A percentile compares a stretch with the other conserved stretches of the same genome.
Evolutionary conservation across 2,888 invertebrate genomes (phyloP).

Genomic region (Drosophila recens): DNA sequence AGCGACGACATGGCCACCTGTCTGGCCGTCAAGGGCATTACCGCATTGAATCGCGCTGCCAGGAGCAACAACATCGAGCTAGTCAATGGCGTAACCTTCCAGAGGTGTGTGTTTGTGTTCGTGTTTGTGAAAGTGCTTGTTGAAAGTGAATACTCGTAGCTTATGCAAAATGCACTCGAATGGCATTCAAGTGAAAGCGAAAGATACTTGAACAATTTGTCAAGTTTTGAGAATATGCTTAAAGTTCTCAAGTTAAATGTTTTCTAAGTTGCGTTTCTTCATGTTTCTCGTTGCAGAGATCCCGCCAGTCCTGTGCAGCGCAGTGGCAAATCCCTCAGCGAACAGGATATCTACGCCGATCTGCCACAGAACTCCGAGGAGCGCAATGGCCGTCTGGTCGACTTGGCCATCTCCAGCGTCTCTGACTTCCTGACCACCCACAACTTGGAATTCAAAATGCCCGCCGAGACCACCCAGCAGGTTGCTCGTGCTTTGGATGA

Average conservation of each 20-base stretch:
- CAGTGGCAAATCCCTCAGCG: conserved; percentile 84
- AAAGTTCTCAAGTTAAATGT: not conserved
- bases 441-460: conserved; percentile 90
- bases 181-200: conserved; percentile 13
- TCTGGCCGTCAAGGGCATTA: conserved; percentile 87
- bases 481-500: conserved; percentile 91
- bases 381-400: conserved; percentile 86
- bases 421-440: conserved; percentile 87
- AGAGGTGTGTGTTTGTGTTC: conserved; percentile 84
- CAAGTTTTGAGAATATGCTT: not conserved
- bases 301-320: conserved; percentile 81
- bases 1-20: conserved; percentile 86
- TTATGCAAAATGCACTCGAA: conserved; percentile 21
- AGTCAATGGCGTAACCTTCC: conserved; percentile 87
- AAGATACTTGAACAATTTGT: not conserved
- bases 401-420: conserved; percentile 87
- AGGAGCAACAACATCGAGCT: conserved; percentile 87
- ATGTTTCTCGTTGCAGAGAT: conserved; percentile 80
- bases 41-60: conserved; percentile 87
- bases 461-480: conserved; percentile 88
- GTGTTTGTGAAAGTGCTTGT: conserved; percentile 40
- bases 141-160: conserved; percentile 12
- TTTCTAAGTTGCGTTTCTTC: conserved; percentile 29
- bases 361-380: conserved; percentile 87
- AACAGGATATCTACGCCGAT: conserved; percentile 86